Base-by-base conservation (phyloP, 2,113 vertebrate genomes). In the Gallinago media region DNA sequence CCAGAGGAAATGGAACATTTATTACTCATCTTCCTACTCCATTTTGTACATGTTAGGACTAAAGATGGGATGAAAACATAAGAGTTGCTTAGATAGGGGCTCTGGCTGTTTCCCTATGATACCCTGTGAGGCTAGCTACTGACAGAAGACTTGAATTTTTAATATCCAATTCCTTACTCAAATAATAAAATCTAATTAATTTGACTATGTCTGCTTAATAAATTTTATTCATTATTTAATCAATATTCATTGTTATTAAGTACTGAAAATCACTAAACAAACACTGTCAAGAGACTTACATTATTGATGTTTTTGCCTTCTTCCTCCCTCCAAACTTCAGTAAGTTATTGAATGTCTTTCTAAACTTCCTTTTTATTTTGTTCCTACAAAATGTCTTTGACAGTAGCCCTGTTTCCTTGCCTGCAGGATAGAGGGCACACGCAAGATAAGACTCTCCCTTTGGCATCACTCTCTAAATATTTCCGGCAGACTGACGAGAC, bases 161-260 rank as follows among this genome's bases (percentile, higher is more conserved):
- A 96, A 94, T 84, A 91, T 79, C 66, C 59, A 93, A 70, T 75
- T 91, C 87, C 42, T 91, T 79, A 73, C 71, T 93, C 61, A 96
- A 95, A 94, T 96, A 95, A 95, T 88, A 68, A 80, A 96, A 94
- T 70, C 36, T 80, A 95, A 96, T 97, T 94, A 94, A 62, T 59
- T 91, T 6, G 2, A 70, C 34, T 49, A 10, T 65, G 6, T 78
- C 61, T 72, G 26, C 74, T 83, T 81, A 91, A 88, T 95, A 85
- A 87, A 88, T 89, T 78, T 25, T 71, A 88, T 76, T 82, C 46
- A 63, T 86, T 72, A 84, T 70, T 72, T 94, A 95, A 94, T 97
- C 95, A 93, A 94, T 94, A 95, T 71, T 84, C 4, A 82, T 75
- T 88, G n/a, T n/a, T 82, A 58, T n/a, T 85, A 85, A 82, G 89